A percentile compares a stretch with the other conserved stretches of the same genome.
Evolutionary conservation across 2,113 vertebrate genomes (phyloP).

Genomic region (Sylvia atricapilla): DNA sequence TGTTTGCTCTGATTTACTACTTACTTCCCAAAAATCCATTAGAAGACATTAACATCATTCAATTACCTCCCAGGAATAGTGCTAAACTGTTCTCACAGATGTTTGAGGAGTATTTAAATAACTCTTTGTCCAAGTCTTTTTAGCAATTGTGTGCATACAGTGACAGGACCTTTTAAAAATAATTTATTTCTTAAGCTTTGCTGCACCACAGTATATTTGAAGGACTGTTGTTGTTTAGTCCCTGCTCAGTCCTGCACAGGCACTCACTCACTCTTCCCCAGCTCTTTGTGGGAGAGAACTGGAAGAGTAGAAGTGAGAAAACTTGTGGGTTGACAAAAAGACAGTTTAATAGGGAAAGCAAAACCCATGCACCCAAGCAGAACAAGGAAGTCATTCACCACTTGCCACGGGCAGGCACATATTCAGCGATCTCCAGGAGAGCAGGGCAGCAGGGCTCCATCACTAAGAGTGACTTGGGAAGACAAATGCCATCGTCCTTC

Average conservation of each 20-base stretch:
- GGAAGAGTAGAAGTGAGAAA: not conserved
- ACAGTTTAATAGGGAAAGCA: not conserved
- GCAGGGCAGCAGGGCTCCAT: not conserved
- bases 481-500: not conserved
- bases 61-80: not conserved
- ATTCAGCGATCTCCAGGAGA: not conserved
- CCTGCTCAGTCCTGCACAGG: not conserved
- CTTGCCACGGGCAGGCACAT: not conserved
- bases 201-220: not conserved
- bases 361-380: not conserved
- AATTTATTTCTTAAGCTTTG: not conserved
- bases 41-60: not conserved
- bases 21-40: not conserved
- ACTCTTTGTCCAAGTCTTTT: not conserved
- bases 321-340: not conserved
- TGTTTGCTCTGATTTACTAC: not conserved
- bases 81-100: not conserved
- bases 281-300: not conserved
- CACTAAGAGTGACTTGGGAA: not conserved
- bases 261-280: fast-evolving
- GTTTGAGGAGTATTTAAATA: not conserved
- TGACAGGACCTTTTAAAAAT: not conserved
- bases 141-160: not conserved
- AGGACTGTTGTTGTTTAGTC: not conserved
- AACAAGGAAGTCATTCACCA: not conserved